phyloP scores from a whole-genome alignment of 2,888 invertebrate genomes.

The Leptinotarsa tumamoca region DNA sequence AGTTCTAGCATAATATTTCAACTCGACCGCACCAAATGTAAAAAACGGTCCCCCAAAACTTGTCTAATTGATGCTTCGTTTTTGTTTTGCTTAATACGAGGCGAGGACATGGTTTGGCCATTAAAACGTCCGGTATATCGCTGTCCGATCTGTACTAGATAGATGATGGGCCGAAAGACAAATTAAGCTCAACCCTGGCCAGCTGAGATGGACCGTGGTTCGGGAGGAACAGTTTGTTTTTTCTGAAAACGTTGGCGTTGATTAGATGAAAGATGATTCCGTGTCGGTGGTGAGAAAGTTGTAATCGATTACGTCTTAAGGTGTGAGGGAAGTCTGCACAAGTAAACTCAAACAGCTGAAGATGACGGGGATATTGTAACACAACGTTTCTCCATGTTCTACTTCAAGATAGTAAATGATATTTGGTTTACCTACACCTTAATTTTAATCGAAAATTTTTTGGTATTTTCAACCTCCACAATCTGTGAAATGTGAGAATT shows the following conservation, averaged over 20 bases:
- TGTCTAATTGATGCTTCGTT: conserved; percentile 77
- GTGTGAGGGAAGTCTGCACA: no score
- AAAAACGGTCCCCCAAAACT: conserved; percentile 50
- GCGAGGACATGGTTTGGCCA: conserved; percentile 77
- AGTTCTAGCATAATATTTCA: conserved; percentile 45
- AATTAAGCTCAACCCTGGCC: conserved; percentile 61
- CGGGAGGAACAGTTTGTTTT: conserved; percentile 18
- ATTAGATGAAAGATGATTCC: conserved; percentile 2
- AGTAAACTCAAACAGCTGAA: no score
- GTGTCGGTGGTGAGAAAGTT: not conserved
- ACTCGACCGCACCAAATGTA: conserved; percentile 30
- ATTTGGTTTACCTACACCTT: no score
- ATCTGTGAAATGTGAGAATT: no score
- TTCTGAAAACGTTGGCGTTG: conserved; percentile 7
- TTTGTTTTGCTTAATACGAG: conserved; percentile 75
- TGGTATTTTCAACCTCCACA: no score
- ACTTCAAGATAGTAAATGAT: no score
- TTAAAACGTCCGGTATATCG: conserved; percentile 76
- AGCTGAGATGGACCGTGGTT: conserved; percentile 14
- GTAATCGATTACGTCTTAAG: no score
- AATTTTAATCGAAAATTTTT: no score
- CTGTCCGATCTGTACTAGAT: conserved; percentile 73
- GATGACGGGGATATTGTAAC: no score
- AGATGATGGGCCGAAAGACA: conserved; percentile 71
- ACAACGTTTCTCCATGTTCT: no score